These are phyloP conservation scores for Azemiops feae DNA, from an alignment of 2,113 vertebrate species.

Conservation along the genomic window DNA sequence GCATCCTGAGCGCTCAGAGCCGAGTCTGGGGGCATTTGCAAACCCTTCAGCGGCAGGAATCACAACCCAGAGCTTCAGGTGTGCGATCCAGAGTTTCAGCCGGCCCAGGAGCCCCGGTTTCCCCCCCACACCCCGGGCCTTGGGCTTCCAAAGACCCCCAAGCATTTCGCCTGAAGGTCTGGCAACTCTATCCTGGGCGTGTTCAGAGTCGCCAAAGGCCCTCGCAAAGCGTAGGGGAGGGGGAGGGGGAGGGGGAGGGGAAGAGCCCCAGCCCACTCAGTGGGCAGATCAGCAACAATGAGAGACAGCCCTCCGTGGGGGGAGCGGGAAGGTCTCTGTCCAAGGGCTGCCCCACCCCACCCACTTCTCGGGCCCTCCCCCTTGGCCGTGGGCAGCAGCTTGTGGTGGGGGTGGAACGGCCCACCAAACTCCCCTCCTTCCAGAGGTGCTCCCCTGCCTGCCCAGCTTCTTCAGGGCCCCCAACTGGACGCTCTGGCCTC, in stretches of 20 bases:
- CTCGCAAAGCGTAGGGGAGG: too few relatives aligned
- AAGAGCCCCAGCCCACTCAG: background rate
- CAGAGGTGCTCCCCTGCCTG: background rate
- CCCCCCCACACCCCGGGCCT: background rate
- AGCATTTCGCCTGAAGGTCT: background rate
- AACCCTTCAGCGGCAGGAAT: background rate
- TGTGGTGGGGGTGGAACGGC: background rate
- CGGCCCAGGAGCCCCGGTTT: background rate
- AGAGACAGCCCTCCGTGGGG: background rate
- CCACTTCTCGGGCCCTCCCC: background rate
- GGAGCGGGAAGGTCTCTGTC: background rate
- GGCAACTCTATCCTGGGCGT: background rate
- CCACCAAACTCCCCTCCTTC: background rate
- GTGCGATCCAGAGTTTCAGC: background rate
- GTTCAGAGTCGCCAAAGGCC: background rate
- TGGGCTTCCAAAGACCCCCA: too few relatives aligned
- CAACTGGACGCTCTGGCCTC: background rate
- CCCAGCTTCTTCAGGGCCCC: background rate
- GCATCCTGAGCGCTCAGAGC: background rate
- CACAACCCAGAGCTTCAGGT: too few relatives aligned
- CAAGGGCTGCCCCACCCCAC: background rate
- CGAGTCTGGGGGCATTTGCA: background rate
- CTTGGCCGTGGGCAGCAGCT: background rate
- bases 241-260: background rate
- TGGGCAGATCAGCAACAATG: background rate